A percentile compares a stretch with the other conserved stretches of the same genome.
Conservation (phyloP, 2,888 invertebrate species). For the Leucania comma region DNA sequence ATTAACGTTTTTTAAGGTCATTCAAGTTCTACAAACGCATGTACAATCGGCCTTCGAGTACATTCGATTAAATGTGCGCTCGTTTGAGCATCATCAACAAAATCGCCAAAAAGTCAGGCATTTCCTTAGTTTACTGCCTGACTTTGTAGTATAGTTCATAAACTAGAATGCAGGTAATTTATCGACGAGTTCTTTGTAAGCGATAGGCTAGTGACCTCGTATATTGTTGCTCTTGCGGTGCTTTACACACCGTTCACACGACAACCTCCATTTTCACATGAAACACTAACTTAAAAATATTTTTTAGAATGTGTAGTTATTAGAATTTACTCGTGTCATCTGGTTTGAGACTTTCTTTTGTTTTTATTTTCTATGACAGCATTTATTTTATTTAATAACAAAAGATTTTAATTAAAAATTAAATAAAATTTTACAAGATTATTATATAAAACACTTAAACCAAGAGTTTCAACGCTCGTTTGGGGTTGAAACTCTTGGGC, state of each 20-base stretch:
- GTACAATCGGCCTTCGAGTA: too few relatives aligned
- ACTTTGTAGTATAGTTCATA: neutral
- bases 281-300: conserved; percentile 4
- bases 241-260: conserved; percentile 29
- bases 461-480: too few relatives aligned
- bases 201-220: conserved; percentile 29
- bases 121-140: neutral
- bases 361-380: too few relatives aligned
- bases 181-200: conserved; percentile 14
- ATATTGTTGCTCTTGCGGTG: conserved; percentile 21
- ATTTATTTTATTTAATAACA: too few relatives aligned
- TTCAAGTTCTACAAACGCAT: too few relatives aligned
- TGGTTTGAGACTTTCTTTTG: neutral
- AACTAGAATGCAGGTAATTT: conserved; percentile 7
- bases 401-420: too few relatives aligned
- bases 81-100: neutral
- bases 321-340: neutral
- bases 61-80: too few relatives aligned
- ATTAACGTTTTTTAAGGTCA: too few relatives aligned
- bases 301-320: conserved; percentile 1
- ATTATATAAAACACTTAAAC: too few relatives aligned
- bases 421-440: too few relatives aligned
- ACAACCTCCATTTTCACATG: conserved; percentile 16
- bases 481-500: too few relatives aligned
- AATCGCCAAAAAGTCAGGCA: conserved; percentile 2